Evolutionary conservation across 2,797 vertebrate genomes (phyloP), one percentile per base, ranked within the genome.

Genomic region (Platalea minor): DNA sequence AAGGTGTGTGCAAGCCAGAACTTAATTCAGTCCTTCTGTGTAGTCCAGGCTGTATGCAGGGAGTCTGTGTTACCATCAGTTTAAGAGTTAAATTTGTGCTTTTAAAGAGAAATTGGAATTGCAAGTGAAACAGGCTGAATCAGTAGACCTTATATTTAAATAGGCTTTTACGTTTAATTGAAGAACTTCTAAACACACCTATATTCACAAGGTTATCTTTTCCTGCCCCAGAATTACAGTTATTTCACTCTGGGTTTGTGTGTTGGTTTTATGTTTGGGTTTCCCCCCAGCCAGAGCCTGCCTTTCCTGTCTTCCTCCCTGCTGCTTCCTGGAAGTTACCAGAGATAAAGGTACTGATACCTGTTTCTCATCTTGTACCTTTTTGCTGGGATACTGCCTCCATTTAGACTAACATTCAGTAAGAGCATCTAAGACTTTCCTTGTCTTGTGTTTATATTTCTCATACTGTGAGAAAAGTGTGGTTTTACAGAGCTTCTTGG

Each of bases 131-230:
- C n/a, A 72, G 39, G 7, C 33, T 65, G 24, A 33, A 31, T 56
- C 11, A 2, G 9, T 54, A 79, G 39, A 35, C 31, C 33, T 78
- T 84, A 8, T 20, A 18, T 72, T 67, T 81, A 61, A 69, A 41
- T 2, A 48, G n/a, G 5, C 21, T 77, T 4, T 51, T 73, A 11
- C 0, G 0, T 68, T 64, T 29, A 54, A 48, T 45, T 70, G 17
- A 86, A 79, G 56, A 67, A 33, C 41, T 83, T 75, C 14, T 63
- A 43, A 84, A 81, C 7, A 18, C 8, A 72, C 26, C 6, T 56
- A 3, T 54, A 11, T 56, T 93, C 24, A 81, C 50, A 37, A 64
- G 53, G 9, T 75, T 72, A 15, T 50, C 6, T 41, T 53, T 74
- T 51, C 19, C 43, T 76, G 35, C 13, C 25, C 21, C 19, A 56